A percentile compares a stretch with the other conserved stretches of the same genome.
Evolutionary conservation across 2,113 vertebrate species (phyloP).

Genomic region (Pongo pygmaeus): DNA sequence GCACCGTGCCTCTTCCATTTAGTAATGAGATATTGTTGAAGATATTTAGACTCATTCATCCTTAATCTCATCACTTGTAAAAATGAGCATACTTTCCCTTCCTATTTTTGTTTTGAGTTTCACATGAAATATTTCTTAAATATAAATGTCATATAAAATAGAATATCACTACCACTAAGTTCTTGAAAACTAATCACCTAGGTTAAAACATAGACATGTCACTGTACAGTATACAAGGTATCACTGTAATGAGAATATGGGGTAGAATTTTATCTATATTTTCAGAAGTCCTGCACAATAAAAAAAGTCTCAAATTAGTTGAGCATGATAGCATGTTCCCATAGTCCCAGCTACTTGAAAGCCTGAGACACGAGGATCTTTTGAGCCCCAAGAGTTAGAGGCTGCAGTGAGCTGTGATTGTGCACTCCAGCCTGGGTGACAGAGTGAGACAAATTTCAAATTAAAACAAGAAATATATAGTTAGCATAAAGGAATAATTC

Average conservation of each 20-base stretch:
- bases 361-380: background rate
- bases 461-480: background rate
- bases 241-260: background rate
- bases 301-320: background rate
- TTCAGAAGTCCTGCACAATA: background rate
- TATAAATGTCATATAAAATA: background rate
- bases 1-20: background rate
- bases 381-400: background rate
- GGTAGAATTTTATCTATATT: background rate
- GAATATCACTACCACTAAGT: background rate
- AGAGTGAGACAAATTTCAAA: background rate
- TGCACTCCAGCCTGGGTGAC: background rate
- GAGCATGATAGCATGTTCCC: background rate
- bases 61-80: background rate
- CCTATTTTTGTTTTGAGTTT: background rate
- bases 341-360: background rate
- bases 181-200: background rate
- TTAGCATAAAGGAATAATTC: background rate
- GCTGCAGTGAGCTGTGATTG: background rate
- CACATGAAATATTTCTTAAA: background rate
- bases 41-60: background rate
- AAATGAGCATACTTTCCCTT: background rate
- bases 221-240: background rate
- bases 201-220: background rate
- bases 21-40: background rate